These are phyloP conservation scores for Phymorhynchus buccinoides DNA, from an alignment of 1,140 invertebrate genomes.

Conservation along the genomic window DNA sequence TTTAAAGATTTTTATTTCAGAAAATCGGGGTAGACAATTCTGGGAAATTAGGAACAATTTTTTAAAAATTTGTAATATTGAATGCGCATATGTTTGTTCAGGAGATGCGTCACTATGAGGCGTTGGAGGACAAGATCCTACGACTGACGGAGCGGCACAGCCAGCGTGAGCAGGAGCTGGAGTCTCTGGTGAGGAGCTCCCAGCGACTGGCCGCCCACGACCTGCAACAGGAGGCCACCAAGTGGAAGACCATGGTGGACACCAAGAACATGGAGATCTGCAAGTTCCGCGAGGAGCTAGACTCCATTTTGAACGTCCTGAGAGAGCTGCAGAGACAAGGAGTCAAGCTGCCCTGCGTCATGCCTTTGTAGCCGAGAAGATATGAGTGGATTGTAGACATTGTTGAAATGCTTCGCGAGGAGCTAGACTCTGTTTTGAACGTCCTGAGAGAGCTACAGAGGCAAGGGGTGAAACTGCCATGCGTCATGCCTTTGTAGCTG, in stretches of 20 bases:
- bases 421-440: slow-evolving; percentile 71
- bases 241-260: slow-evolving; percentile 69
- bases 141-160: slow-evolving; percentile 65
- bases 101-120: slow-evolving; percentile 72
- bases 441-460: slow-evolving; percentile 68
- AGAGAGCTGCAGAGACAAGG: slow-evolving; percentile 69
- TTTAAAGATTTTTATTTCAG: no score
- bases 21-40: no score
- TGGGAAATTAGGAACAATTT: no score
- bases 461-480: slow-evolving; percentile 66
- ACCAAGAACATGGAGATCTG: slow-evolving; percentile 70
- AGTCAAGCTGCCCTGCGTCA: slow-evolving; percentile 58
- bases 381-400: not conserved
- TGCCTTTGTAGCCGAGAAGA: not conserved
- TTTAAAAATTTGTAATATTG: no score
- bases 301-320: slow-evolving; percentile 70
- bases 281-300: slow-evolving; percentile 69
- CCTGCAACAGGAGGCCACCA: slow-evolving; percentile 62
- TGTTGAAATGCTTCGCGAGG: slow-evolving; percentile 64
- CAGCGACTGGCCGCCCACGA: slow-evolving; percentile 56
- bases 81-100: slow-evolving; percentile 39
- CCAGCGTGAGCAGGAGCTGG: slow-evolving; percentile 66
- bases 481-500: slow-evolving; percentile 34
- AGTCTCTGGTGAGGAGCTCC: slow-evolving; percentile 62
- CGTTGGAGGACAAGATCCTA: slow-evolving; percentile 66